Conservation (phyloP, 2,113 vertebrate species). For the Hemibagrus wyckioides region DNA sequence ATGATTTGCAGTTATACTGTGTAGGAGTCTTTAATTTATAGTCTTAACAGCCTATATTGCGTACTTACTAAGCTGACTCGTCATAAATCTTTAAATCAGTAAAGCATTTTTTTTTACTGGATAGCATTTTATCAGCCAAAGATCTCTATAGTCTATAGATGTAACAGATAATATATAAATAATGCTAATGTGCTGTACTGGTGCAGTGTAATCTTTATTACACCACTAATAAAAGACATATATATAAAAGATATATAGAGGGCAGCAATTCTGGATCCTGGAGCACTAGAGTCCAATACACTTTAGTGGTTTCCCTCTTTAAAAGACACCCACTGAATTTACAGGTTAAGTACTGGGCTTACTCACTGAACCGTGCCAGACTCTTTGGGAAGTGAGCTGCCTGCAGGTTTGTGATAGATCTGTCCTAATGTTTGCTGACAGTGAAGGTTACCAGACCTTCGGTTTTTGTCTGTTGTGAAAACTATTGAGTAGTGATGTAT, state of each 20-base stretch:
- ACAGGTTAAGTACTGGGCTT: not conserved
- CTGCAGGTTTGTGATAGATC: constrained; percentile 32
- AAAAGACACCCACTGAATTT: not conserved
- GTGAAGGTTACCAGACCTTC: not conserved
- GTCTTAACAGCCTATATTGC: not conserved
- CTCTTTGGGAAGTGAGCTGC: constrained; percentile 12
- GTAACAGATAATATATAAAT: constrained; percentile 25
- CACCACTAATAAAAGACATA: constrained; percentile 43
- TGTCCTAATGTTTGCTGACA: constrained; percentile 25
- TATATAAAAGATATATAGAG: not conserved
- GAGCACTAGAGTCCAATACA: not conserved
- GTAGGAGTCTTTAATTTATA: not conserved
- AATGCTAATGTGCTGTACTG: constrained; percentile 2
- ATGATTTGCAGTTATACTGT: not conserved
- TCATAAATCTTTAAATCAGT: not conserved
- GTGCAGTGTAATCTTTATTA: constrained; percentile 11
- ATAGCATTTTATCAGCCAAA: not conserved
- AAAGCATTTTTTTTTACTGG: not conserved
- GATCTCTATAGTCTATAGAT: not conserved
- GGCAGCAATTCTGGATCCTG: not conserved
- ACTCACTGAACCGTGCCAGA: not conserved
- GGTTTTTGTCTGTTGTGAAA: not conserved
- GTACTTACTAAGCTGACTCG: not conserved
- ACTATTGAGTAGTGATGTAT: not conserved
- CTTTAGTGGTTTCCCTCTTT: not conserved